These are phyloP conservation scores for Caenorhabditis latens DNA, from an alignment of 1,140 invertebrate genomes.

Conservation along the genomic window DNA sequence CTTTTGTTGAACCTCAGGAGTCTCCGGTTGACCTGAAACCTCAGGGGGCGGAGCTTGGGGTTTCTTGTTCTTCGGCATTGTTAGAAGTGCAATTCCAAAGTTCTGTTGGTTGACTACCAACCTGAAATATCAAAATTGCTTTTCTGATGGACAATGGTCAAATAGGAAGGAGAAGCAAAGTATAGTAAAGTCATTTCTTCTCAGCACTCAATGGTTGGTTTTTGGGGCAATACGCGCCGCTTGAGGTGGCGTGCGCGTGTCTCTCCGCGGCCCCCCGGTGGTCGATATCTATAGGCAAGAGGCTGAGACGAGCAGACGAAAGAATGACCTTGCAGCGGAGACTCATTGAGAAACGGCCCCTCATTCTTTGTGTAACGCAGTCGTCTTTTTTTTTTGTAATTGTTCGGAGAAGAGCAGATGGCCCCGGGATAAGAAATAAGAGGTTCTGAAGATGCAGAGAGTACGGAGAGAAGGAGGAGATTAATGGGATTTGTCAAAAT, in stretches of 20 bases:
- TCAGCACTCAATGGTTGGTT: neutral
- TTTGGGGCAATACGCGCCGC: conserved; percentile 6
- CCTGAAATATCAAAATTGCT: too few relatives aligned
- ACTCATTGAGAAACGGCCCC: neutral
- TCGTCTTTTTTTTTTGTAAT: neutral
- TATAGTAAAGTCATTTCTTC: too few relatives aligned
- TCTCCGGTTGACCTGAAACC: too few relatives aligned
- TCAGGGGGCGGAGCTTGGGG: too few relatives aligned
- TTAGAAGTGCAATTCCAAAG: too few relatives aligned
- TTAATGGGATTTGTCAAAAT: too few relatives aligned
- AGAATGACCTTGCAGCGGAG: conserved; percentile 26
- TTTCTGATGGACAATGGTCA: too few relatives aligned
- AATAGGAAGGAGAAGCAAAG: too few relatives aligned
- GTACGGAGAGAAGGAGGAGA: neutral
- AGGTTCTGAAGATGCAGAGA: neutral
- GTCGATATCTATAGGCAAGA: neutral
- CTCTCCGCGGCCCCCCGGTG: neutral
- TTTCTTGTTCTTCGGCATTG: too few relatives aligned
- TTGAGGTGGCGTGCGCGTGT: conserved; percentile 13
- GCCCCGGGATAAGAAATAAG: neutral
- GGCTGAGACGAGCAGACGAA: conserved; percentile 33
- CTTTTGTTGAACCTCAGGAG: too few relatives aligned
- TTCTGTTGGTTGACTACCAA: too few relatives aligned
- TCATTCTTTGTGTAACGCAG: neutral
- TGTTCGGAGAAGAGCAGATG: conserved; percentile 37